Evolutionary conservation across 2,797 vertebrate species (phyloP).

Genomic region (Rhabdophis nuchalis): DNA sequence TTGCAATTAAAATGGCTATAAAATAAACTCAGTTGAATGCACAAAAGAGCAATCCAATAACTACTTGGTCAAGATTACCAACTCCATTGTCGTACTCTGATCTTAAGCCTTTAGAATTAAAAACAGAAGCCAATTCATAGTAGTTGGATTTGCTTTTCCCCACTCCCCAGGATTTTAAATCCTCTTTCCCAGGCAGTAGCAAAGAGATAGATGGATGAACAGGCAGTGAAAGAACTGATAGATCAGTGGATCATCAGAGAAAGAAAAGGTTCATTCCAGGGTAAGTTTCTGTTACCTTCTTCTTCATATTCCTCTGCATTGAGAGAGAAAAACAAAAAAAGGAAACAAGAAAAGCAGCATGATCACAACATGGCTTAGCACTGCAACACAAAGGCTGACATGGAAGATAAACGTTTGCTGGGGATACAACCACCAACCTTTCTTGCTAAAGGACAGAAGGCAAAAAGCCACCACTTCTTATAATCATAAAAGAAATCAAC

Average conservation of each 20-base stretch:
- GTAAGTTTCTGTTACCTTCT: constrained; percentile 82
- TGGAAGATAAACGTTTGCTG: neutral
- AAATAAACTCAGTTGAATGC: neutral
- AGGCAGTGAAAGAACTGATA: constrained; percentile 40
- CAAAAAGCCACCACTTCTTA: neutral
- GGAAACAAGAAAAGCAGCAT: constrained; percentile 34
- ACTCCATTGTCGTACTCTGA: neutral
- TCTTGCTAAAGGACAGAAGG: neutral
- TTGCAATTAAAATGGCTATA: neutral
- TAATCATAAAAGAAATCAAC: neutral
- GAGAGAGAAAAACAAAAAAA: constrained; percentile 34
- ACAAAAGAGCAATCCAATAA: neutral
- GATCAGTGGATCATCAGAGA: constrained; percentile 32
- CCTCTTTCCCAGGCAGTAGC: constrained; percentile 47
- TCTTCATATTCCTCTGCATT: constrained; percentile 80
- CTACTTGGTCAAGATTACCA: neutral
- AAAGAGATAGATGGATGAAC: constrained; percentile 53
- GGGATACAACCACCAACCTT: constrained; percentile 10
- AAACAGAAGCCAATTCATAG: neutral
- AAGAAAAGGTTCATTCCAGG: constrained; percentile 28
- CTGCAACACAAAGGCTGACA: neutral
- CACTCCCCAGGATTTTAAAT: constrained; percentile 32
- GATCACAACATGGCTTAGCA: constrained; percentile 40
- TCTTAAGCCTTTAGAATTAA: neutral
- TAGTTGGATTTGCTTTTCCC: neutral